phyloP scores from a whole-genome alignment of 1,140 invertebrate species.

The Eulimnadia texana region DNA sequence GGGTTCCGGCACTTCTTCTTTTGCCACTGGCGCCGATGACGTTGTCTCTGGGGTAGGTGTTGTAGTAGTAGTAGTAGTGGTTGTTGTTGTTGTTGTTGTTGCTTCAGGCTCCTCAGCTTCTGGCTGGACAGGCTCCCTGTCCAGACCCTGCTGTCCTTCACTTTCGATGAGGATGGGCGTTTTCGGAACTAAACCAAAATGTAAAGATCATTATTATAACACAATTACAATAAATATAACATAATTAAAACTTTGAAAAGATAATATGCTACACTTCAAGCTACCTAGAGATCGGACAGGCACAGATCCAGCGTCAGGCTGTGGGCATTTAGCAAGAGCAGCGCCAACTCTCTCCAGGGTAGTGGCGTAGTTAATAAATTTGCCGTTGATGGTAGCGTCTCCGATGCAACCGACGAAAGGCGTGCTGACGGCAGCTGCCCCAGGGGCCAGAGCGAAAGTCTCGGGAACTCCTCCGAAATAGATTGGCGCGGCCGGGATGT shows the following conservation, averaged over 20 bases:
- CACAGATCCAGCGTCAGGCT: background rate
- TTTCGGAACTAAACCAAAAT: background rate
- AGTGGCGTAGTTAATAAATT: slow-evolving; percentile 64
- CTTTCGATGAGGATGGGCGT: background rate
- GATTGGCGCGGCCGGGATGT: slow-evolving; percentile 35
- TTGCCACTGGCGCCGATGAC: background rate
- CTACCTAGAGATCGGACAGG: background rate
- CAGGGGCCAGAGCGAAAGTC: slow-evolving; percentile 31
- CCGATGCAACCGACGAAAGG: slow-evolving; percentile 71
- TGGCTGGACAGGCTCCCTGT: background rate
- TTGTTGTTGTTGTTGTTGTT: background rate
- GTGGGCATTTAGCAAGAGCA: slow-evolving; percentile 47
- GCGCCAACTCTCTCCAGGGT: slow-evolving; percentile 45
- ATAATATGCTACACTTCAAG: too few species aligned
- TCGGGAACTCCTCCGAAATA: slow-evolving; percentile 73
- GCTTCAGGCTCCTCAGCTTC: background rate
- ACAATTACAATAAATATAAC: too few species aligned
- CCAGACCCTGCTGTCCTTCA: background rate
- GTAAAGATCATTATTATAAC: background rate
- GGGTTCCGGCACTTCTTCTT: background rate
- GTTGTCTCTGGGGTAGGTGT: background rate
- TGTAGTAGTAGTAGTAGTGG: too few species aligned
- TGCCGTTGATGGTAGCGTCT: slow-evolving; percentile 68
- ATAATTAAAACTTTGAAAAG: too few species aligned
- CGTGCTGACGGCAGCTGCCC: slow-evolving; percentile 28